Base-by-base conservation (phyloP, 92 coral and sea anemone genomes). In the Zoanthus gigantus region DNA sequence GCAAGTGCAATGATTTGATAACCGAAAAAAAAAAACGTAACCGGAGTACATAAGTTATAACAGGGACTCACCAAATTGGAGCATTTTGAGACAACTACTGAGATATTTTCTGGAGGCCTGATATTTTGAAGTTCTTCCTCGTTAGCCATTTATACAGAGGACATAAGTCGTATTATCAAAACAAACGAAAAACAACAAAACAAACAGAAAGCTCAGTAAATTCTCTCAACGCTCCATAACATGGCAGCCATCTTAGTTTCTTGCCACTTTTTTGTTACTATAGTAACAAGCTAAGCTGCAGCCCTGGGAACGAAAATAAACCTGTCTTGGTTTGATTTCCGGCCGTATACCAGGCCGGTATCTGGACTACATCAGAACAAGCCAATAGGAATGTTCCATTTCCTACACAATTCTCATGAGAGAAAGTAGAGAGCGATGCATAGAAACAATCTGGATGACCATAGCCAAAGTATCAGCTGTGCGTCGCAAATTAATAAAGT, bases 21-120 rank as follows among this genome's bases (percentile, higher is more conserved):
- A 17, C 69, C 13, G 69, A 63, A 63, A 63, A 6, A 63, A 63
- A 63, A 14, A 63, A 60, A 60, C 67, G 67, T 63, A 63, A 50
- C 56, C 4, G 42, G 4, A 76, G 42, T 9, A 34, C 17, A 18
- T n/a, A 71, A 28, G 29, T 54, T 29, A 10, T 2, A 46, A 17
- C 23, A 82, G 31, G 50, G 58, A 76, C 98, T 89, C 84, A 97
- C 99, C 98, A 97, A 84, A 88, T 94, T 97, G 58, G 82, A 92
- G 76, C 98, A 95, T 63, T 94, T 93, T 61, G 86, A 84, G 13
- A 97, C 95, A 31, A 86, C 87, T 72, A 97, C 54, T 31, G 89
- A 86, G 58, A 97, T 92, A 29, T 65, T 69, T 84, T 97, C 99
- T 44, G 99, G 99, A 12, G 96, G 79, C 76, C 99, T 89, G 52